phyloP scores from a whole-genome alignment of 2,113 vertebrate species.

The Pseudopodoces humilis region DNA sequence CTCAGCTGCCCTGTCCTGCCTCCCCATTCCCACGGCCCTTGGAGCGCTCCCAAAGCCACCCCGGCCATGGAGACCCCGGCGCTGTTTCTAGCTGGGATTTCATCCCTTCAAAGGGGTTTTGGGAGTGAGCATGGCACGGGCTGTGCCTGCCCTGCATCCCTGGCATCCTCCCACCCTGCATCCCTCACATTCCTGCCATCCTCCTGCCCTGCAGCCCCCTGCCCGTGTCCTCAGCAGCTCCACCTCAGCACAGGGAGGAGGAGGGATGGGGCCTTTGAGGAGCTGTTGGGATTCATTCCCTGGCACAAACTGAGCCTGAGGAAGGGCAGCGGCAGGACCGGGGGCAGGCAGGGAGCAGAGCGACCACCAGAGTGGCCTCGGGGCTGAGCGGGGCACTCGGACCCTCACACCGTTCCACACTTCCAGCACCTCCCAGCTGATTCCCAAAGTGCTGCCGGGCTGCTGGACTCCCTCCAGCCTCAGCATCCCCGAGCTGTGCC shows the following conservation, averaged over 20 bases:
- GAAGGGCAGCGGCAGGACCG: neutral
- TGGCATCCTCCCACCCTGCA: neutral
- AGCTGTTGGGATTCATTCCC: neutral
- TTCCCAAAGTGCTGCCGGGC: accelerated
- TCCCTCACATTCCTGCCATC: neutral
- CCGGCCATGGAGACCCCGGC: accelerated
- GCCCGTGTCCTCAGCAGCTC: neutral
- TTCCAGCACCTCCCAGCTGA: neutral
- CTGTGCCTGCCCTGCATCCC: neutral
- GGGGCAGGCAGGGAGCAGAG: neutral
- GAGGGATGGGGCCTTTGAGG: neutral
- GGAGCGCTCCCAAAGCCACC: neutral
- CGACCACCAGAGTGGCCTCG: neutral
- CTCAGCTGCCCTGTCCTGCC: neutral
- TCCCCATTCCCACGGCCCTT: neutral
- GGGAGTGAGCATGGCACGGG: accelerated
- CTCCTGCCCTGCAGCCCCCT: neutral
- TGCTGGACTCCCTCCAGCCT: neutral
- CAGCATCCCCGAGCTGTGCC: neutral
- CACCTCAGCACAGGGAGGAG: neutral
- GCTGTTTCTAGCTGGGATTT: neutral
- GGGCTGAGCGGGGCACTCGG: neutral
- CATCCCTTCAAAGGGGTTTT: neutral
- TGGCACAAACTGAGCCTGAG: neutral
- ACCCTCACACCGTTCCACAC: accelerated